These are phyloP conservation scores for Syngnathus scovelli DNA, from an alignment of 2,113 vertebrate species.

Conservation along the genomic window DNA sequence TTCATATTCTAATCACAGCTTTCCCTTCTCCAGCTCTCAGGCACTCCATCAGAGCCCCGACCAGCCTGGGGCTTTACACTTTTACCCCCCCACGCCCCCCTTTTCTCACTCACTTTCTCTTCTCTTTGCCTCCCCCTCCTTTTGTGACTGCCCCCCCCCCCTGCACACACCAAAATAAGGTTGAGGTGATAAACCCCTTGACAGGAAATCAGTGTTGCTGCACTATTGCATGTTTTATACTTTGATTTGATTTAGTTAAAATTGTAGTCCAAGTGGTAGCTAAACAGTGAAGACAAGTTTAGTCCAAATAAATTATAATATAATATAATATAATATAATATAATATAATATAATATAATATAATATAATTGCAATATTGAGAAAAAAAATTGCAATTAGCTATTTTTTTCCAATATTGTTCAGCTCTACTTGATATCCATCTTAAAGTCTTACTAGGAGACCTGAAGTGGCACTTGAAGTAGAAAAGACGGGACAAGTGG, in stretches of 20 bases:
- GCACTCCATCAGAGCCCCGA: conserved; percentile 88
- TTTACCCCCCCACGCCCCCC: conserved; percentile 78
- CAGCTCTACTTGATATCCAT: neutral
- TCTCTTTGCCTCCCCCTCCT: conserved; percentile 70
- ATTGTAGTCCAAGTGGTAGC: too few relatives aligned
- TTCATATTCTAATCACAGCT: conserved; percentile 99
- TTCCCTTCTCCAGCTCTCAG: conserved; percentile 90
- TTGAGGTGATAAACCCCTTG: conserved; percentile 42
- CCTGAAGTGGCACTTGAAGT: neutral
- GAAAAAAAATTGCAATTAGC: too few relatives aligned
- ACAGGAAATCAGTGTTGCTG: conserved; percentile 17
- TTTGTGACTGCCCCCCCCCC: conserved; percentile 69
- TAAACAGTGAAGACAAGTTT: neutral
- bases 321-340: too few relatives aligned
- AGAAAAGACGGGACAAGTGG: neutral
- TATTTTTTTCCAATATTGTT: too few relatives aligned
- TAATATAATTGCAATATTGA: too few relatives aligned
- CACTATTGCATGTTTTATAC: neutral
- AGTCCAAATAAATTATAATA: neutral
- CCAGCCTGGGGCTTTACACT: conserved; percentile 81
- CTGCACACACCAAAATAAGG: conserved; percentile 72
- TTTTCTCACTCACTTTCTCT: conserved; percentile 31
- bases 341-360: neutral
- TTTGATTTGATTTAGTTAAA: neutral
- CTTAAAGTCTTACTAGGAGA: neutral